phyloP scores from a whole-genome alignment of 2,113 vertebrate species.

The Loxodonta africana region DNA sequence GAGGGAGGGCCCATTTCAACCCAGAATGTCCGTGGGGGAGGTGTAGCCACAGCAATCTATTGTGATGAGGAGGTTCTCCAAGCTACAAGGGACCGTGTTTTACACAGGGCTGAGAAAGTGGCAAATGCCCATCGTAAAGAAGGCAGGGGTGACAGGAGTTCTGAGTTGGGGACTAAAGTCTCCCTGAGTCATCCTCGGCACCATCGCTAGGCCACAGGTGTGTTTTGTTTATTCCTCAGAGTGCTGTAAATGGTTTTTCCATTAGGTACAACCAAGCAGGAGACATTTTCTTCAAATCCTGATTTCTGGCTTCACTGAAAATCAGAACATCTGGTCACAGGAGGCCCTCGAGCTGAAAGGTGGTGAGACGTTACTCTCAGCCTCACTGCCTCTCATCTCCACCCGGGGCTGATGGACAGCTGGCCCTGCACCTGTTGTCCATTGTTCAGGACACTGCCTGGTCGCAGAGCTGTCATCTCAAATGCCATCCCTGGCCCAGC shows the following conservation, averaged over 20 bases:
- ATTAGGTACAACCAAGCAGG: conserved; percentile 19
- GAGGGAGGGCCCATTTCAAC: background rate
- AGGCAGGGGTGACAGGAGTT: background rate
- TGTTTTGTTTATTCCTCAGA: background rate
- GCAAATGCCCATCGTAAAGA: background rate
- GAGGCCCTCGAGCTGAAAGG: background rate
- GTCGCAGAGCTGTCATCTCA: background rate
- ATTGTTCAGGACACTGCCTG: background rate
- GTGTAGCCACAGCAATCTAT: background rate
- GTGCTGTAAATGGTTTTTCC: background rate
- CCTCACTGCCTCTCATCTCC: background rate
- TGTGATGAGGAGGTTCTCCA: background rate
- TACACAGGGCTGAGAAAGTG: background rate
- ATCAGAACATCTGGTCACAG: background rate
- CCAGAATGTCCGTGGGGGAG: background rate
- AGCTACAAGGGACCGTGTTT: background rate
- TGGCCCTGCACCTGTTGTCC: too few species aligned
- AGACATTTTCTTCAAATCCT: background rate
- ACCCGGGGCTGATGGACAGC: background rate
- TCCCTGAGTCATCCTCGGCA: background rate
- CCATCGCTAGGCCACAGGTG: background rate
- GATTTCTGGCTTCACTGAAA: background rate
- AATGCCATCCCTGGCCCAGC: background rate
- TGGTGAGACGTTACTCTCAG: background rate
- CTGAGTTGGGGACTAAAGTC: too few species aligned